These are phyloP conservation scores for Pseudolycoriella hygida DNA, from an alignment of 2,888 invertebrate genomes.

Conservation along the genomic window DNA sequence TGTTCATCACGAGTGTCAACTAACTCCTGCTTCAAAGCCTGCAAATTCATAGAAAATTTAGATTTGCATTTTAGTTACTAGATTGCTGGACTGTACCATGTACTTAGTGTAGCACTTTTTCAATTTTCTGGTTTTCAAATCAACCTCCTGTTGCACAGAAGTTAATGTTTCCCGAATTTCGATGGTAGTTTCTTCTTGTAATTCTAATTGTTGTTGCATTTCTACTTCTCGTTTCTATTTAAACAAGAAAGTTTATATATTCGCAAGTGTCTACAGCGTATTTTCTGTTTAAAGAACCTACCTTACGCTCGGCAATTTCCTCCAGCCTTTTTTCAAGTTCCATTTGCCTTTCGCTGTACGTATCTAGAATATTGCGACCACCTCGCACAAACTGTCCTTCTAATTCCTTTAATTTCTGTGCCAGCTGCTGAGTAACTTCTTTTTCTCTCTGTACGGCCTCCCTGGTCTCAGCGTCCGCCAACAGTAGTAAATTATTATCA, in stretches of 20 bases:
- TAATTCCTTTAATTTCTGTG: slow-evolving; percentile 60
- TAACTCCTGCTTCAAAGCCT: slow-evolving; percentile 56
- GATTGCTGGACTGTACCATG: slow-evolving; percentile 31
- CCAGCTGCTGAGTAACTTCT: slow-evolving; percentile 54
- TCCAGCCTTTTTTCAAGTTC: slow-evolving; percentile 67
- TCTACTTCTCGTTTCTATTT: slow-evolving; percentile 43
- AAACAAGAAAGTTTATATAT: slow-evolving; percentile 4
- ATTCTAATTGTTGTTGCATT: slow-evolving; percentile 84
- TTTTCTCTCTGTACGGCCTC: slow-evolving; percentile 33
- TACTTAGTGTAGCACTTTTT: slow-evolving; percentile 79
- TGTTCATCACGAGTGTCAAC: slow-evolving; percentile 74
- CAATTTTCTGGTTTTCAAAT: slow-evolving; percentile 80
- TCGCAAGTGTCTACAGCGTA: too few relatives aligned
- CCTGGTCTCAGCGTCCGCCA: slow-evolving; percentile 10
- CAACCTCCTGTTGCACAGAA: slow-evolving; percentile 89
- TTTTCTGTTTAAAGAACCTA: slow-evolving; percentile 16
- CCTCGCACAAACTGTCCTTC: slow-evolving; percentile 91
- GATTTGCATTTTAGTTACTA: not conserved
- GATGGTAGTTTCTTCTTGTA: slow-evolving; percentile 82
- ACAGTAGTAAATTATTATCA: slow-evolving; percentile 19
- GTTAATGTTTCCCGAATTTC: slow-evolving; percentile 83
- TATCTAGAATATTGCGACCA: slow-evolving; percentile 86
- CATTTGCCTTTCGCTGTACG: slow-evolving; percentile 85
- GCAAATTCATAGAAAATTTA: slow-evolving; percentile 25
- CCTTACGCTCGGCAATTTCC: slow-evolving; percentile 77